A percentile compares a stretch with the other conserved stretches of the same genome.
phyloP scores from a whole-genome alignment of 53 echinoderm and acorn worm genomes.

The Echinarachnius parma region DNA sequence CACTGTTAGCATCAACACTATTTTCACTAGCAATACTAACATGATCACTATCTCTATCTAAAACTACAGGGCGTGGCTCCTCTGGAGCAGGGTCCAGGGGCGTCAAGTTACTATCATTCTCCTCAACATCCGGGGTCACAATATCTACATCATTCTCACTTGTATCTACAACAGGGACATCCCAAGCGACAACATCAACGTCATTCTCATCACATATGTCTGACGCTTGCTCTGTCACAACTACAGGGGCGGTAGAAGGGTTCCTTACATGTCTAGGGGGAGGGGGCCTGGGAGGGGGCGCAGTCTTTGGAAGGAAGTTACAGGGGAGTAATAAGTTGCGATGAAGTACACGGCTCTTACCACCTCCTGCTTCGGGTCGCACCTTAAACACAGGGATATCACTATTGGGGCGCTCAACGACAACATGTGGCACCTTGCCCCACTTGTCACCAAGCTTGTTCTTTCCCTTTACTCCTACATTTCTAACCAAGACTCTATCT shows the following conservation, averaged over 20 bases:
- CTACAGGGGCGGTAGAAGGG: not conserved
- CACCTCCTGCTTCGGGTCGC: not conserved
- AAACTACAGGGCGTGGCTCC: no score
- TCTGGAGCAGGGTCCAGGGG: not conserved
- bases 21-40: no score
- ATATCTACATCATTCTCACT: not conserved
- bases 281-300: not conserved
- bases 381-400: slow-evolving; percentile 43
- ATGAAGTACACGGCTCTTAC: slow-evolving; percentile 15
- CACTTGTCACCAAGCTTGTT: slow-evolving; percentile 35
- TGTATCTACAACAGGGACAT: not conserved
- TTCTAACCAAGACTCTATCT: slow-evolving; percentile 39
- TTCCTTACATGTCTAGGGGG: not conserved
- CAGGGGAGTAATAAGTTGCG: slow-evolving; percentile 38
- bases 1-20: no score
- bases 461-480: slow-evolving; percentile 21
- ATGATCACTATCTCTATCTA: slow-evolving; percentile 10
- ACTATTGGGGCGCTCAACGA: slow-evolving; percentile 2
- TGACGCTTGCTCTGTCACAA: not conserved
- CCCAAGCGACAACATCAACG: not conserved
- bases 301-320: slow-evolving; percentile 3
- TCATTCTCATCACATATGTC: not conserved
- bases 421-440: slow-evolving; percentile 23
- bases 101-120: not conserved
- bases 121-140: not conserved